Evolutionary conservation across 2,888 invertebrate genomes (phyloP).

Genomic region (Melipona beecheii): DNA sequence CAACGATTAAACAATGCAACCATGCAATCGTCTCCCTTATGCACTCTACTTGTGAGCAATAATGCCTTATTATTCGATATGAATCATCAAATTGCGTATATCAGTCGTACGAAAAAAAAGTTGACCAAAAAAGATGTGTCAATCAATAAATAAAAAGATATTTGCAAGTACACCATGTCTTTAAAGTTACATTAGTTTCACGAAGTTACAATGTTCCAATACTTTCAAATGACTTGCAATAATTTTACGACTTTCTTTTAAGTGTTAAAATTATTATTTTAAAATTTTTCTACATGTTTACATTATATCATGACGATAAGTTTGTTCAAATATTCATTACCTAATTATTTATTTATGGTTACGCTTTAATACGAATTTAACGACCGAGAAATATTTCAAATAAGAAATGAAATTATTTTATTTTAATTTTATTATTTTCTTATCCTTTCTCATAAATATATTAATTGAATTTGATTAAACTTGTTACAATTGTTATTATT

Average conservation of each 20-base stretch:
- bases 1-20: conserved; percentile 7
- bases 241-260: not conserved
- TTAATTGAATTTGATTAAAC: not conserved
- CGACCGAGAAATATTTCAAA: not conserved
- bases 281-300: not conserved
- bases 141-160: not conserved
- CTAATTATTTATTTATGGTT: not conserved
- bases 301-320: not conserved
- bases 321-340: not conserved
- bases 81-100: conserved; percentile 5
- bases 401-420: not conserved
- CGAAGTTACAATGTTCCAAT: not conserved
- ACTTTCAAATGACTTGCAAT: not conserved
- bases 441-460: not conserved
- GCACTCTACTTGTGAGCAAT: not conserved
- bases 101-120: not conserved
- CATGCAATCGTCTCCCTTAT: not conserved
- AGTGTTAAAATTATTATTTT: not conserved
- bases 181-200: not conserved
- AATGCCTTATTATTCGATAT: conserved; percentile 4
- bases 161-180: not conserved
- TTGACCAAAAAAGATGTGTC: not conserved
- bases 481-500: not conserved
- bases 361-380: not conserved
- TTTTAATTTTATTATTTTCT: not conserved